Conservation (phyloP, 2,113 vertebrate genomes). For the Phalacrocorax brasilianus region DNA sequence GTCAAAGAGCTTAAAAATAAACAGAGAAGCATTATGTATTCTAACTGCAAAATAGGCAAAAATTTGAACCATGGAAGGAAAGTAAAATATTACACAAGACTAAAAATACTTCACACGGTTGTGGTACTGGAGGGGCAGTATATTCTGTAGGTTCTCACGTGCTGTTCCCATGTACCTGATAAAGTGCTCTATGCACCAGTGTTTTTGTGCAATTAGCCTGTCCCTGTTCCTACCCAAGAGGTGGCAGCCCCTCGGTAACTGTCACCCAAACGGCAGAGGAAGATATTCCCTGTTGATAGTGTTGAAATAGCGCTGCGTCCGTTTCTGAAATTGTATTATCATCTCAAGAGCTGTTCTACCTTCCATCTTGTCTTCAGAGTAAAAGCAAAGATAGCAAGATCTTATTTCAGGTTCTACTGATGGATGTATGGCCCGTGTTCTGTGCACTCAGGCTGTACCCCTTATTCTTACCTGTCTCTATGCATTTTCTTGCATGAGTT, state of each 20-base stretch:
- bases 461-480: background rate
- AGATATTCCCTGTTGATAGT: background rate
- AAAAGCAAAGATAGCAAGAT: background rate
- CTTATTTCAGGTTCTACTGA: background rate
- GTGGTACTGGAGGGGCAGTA: background rate
- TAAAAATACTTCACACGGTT: background rate
- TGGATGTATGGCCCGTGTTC: background rate
- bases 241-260: background rate
- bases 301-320: background rate
- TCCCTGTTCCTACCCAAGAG: background rate
- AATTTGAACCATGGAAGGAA: background rate
- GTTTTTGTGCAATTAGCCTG: background rate
- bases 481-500: background rate
- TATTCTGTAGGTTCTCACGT: background rate
- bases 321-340: background rate
- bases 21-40: background rate
- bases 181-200: rapidly evolving
- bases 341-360: background rate
- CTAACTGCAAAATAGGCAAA: background rate
- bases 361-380: background rate
- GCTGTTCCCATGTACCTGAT: background rate
- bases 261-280: background rate
- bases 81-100: background rate
- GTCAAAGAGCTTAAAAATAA: slow-evolving; percentile 33
- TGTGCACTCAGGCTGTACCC: background rate